Conservation (phyloP, 2,113 vertebrate species). For the Pteropus alecto region DNA sequence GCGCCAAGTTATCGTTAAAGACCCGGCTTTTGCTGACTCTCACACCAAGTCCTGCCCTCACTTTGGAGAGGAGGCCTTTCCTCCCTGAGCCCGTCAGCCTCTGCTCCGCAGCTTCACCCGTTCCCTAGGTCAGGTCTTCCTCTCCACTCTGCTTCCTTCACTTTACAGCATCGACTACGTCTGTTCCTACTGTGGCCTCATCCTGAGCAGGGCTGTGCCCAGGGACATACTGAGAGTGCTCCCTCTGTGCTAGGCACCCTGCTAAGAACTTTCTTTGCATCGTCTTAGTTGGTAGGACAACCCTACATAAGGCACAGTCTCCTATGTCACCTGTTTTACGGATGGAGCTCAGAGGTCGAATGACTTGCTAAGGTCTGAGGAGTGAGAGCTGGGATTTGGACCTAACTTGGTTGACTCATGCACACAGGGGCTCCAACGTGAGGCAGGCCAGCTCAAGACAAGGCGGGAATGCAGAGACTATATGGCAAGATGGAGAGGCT, state of each 20-base stretch:
- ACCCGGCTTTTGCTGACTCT: not conserved
- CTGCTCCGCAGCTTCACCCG: not conserved
- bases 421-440: not conserved
- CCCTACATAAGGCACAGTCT: not conserved
- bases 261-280: not conserved
- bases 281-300: not conserved
- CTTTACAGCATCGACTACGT: not conserved
- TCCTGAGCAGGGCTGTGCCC: not conserved
- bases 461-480: not conserved
- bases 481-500: no score
- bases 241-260: accelerated
- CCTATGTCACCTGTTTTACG: not conserved
- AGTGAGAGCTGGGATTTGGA: not conserved
- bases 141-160: not conserved
- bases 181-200: not conserved
- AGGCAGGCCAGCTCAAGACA: not conserved
- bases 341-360: not conserved
- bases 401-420: not conserved
- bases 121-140: not conserved
- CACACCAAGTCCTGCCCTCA: not conserved
- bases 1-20: constrained; percentile 51
- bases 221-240: not conserved
- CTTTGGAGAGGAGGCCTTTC: not conserved
- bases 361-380: not conserved
- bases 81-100: accelerated